Evolutionary conservation across 2,888 invertebrate genomes (phyloP), one percentile per base, ranked within the genome.

Genomic region (Gasteruption jaculator): DNA sequence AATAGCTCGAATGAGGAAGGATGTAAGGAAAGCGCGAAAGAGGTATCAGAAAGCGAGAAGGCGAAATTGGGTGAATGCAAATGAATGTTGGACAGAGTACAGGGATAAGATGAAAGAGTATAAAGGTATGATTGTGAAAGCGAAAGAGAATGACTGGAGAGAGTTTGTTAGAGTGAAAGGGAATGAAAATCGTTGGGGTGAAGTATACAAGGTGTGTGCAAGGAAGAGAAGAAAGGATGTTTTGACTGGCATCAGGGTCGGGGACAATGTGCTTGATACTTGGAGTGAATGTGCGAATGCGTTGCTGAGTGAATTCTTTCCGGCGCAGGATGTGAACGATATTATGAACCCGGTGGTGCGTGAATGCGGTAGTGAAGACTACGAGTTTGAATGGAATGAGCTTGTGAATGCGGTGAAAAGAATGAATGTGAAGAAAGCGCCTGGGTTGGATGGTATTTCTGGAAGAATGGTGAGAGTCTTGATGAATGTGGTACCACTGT

Each of bases 91-190:
- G 15, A 12, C 12, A 8, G 24, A 20, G 11, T 30, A 16, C 10
- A 32, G 15, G 20, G 21, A 24, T 27, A 1, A 18, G 12, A 12
- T n/a, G 11, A 34, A 19, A 14, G 29, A 35, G 12, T 34, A 43
- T 33, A 18, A 16, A 19, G 20, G 16, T 30, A 12, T 19, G 12
- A 30, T 3, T n/a, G 8, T 11, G 10, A 21, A 35, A 4, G 16
- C 21, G 8, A 43, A 43, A 15, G 31, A 34, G 24, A 11, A 24
- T 10, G 38, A 45, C 3, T 41, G 42, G 46, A 14, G 10, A 5
- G 25, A 24, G 6, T 43, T 8, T 27, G 46, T 38, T 0, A 18
- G 2, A 2, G 25, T n/a, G 7, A 30, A 39, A 10, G 21, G 38
- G 3, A 24, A 22, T 3, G 12, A 4, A 11, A 26, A 42, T 12